Conservation (phyloP, 2,113 vertebrate genomes). For the Daubentonia madagascariensis region DNA sequence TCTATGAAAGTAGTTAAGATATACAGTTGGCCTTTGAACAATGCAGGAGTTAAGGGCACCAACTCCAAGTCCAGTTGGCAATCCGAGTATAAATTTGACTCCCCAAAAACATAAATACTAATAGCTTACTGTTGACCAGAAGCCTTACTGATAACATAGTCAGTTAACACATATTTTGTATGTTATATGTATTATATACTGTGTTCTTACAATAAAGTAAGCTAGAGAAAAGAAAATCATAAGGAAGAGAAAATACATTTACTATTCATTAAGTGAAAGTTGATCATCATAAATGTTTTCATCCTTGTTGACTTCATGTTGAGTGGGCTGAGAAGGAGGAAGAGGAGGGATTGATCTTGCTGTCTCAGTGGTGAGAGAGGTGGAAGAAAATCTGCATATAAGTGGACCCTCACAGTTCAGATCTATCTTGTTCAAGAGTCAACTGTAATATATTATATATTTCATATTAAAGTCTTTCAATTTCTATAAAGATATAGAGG, state of each 20-base stretch:
- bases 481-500: slow-evolving; percentile 7
- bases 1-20: background rate
- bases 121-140: background rate
- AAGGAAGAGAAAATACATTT: background rate
- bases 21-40: background rate
- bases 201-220: background rate
- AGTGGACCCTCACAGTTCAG: background rate
- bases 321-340: background rate
- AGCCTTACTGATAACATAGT: background rate
- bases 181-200: background rate
- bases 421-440: background rate
- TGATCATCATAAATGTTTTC: background rate
- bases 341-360: background rate
- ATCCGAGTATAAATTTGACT: background rate
- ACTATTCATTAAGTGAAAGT: background rate
- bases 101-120: background rate
- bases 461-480: background rate
- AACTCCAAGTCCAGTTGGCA: background rate
- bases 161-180: background rate
- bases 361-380: background rate
- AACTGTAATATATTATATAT: background rate
- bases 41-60: background rate
- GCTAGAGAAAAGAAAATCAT: background rate
- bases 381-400: background rate
- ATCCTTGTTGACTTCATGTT: background rate